Conservation (phyloP, 1,140 invertebrate species). For the Trialeurodes vaporariorum region DNA sequence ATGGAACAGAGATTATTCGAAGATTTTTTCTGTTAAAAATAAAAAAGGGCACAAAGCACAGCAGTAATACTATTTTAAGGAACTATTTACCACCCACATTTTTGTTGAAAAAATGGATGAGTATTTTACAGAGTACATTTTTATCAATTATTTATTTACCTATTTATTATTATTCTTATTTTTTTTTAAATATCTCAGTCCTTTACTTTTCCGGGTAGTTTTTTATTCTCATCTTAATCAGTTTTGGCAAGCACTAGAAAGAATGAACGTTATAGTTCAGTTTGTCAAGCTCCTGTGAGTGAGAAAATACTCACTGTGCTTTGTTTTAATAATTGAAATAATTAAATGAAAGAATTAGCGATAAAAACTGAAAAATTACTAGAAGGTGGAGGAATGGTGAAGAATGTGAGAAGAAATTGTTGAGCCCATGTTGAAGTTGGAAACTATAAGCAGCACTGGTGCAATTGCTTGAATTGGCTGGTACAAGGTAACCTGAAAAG, state of each 20-base stretch:
- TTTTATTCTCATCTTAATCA: no score
- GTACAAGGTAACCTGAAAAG: not conserved
- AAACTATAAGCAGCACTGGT: not conserved
- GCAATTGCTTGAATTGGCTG: not conserved
- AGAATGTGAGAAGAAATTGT: not conserved
- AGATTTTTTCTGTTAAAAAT: no score
- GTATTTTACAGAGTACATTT: not conserved
- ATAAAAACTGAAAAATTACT: not conserved
- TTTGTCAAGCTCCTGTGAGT: no score
- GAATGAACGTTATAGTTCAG: no score
- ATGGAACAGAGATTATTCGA: no score
- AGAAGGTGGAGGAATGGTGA: not conserved
- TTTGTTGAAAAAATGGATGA: not conserved
- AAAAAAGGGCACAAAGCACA: not conserved
- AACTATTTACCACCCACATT: not conserved
- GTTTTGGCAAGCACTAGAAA: no score
- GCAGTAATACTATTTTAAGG: not conserved
- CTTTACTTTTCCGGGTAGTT: no score
- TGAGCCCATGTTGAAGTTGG: not conserved
- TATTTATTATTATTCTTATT: no score
- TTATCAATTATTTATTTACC: no score
- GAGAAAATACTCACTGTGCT: no score
- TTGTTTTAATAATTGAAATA: no score
- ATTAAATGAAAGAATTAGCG: not conserved
- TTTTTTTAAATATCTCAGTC: no score